Evolutionary conservation across 2,113 vertebrate genomes (phyloP).

Genomic region (Sturnus vulgaris): DNA sequence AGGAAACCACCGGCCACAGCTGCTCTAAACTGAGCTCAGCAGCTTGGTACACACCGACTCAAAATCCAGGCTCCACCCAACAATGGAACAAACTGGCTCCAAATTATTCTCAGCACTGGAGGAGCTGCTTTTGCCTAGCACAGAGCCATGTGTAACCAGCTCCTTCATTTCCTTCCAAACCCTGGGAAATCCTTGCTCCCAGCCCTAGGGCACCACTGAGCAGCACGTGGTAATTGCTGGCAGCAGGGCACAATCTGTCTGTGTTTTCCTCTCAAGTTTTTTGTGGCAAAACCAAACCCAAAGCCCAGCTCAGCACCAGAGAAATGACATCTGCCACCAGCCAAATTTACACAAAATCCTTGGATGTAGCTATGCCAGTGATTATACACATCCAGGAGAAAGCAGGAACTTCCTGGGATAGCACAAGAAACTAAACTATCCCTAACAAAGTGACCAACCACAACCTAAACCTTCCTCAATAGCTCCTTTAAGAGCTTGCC

Average conservation of each 20-base stretch:
- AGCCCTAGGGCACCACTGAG: background rate
- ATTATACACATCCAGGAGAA: background rate
- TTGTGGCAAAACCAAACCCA: background rate
- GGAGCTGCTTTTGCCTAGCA: background rate
- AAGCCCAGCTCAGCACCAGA: background rate
- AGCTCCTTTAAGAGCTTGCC: background rate
- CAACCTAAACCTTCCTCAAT: background rate
- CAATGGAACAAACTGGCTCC: background rate
- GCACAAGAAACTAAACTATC: background rate
- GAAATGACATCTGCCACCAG: background rate
- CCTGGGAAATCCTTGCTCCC: background rate
- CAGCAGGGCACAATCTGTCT: background rate
- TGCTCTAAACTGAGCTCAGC: background rate
- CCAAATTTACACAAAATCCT: too few relatives aligned
- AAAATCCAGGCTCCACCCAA: background rate
- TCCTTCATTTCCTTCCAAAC: background rate
- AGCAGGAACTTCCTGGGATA: background rate
- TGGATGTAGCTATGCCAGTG: background rate
- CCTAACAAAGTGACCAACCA: background rate
- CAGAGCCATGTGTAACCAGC: background rate
- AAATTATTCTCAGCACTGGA: background rate
- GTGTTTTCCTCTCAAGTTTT: background rate
- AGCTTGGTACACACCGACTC: background rate
- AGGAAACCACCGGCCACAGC: background rate
- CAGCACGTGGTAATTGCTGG: background rate